phyloP scores from a whole-genome alignment of 1,140 invertebrate genomes.

The Drosophila lacteicornis region DNA sequence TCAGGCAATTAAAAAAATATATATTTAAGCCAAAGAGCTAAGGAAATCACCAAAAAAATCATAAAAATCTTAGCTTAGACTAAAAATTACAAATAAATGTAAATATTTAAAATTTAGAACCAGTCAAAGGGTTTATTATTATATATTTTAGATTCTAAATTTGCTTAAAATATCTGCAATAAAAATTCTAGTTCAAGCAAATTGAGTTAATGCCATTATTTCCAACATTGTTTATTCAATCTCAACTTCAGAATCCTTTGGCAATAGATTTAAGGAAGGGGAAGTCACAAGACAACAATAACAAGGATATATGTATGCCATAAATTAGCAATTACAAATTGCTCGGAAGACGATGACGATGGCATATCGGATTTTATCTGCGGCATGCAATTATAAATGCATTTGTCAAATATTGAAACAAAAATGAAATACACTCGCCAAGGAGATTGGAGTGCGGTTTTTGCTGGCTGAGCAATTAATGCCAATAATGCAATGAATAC shows the following conservation, averaged over 20 bases:
- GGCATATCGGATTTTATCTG: constrained; percentile 53
- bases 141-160: no score
- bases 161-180: no score
- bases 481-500: constrained; percentile 57
- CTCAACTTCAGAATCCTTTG: not conserved
- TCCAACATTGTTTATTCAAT: not conserved
- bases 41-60: not conserved
- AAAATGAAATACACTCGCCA: constrained; percentile 46
- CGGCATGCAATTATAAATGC: constrained; percentile 75
- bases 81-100: no score
- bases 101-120: no score
- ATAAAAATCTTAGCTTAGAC: not conserved
- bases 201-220: not conserved
- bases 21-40: not conserved
- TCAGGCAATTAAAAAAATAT: constrained; percentile 41
- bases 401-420: constrained; percentile 73
- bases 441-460: constrained; percentile 41
- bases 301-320: constrained; percentile 19
- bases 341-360: constrained; percentile 37
- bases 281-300: constrained; percentile 13
- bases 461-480: constrained; percentile 60
- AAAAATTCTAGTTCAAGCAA: not conserved
- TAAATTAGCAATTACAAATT: constrained; percentile 66
- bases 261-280: not conserved
- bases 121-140: no score